A percentile compares a stretch with the other conserved stretches of the same genome.
phyloP scores from a whole-genome alignment of 2,888 invertebrate genomes.

The Dasysyrphus albostriatus region DNA sequence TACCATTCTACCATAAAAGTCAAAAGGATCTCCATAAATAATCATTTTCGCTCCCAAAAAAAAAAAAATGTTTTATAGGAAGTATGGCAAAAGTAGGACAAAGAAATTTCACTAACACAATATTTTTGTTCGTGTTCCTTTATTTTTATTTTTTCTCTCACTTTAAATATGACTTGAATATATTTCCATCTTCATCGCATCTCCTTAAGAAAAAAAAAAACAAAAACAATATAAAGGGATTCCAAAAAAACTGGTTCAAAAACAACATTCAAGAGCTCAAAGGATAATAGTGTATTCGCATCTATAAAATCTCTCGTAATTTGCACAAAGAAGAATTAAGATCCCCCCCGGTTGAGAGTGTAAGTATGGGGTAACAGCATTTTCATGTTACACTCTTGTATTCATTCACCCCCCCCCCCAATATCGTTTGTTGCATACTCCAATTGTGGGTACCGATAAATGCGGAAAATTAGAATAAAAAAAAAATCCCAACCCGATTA shows the following conservation, averaged over 20 bases:
- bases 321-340: conserved; percentile 54
- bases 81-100: conserved; percentile 15
- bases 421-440: conserved; percentile 10
- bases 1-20: conserved; percentile 27
- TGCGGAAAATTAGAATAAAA: background rate
- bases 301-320: conserved; percentile 42
- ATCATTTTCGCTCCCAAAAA: conserved; percentile 52
- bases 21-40: conserved; percentile 68
- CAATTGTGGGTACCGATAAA: background rate
- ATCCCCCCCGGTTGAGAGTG: conserved; percentile 12
- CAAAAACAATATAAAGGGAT: conserved; percentile 3
- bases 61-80: conserved; percentile 15
- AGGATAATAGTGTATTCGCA: conserved; percentile 49
- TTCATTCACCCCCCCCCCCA: background rate
- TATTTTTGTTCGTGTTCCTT: conserved; percentile 25
- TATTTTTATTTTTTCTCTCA: conserved; percentile 39
- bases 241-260: conserved; percentile 18
- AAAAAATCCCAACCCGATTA: conserved; percentile 10
- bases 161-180: conserved; percentile 40
- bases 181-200: background rate
- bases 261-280: conserved; percentile 24
- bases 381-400: conserved; percentile 2
- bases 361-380: conserved; percentile 11
- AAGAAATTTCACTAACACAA: conserved; percentile 34
- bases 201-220: background rate